Conservation (phyloP, 2,113 vertebrate species). For the Strix uralensis region DNA sequence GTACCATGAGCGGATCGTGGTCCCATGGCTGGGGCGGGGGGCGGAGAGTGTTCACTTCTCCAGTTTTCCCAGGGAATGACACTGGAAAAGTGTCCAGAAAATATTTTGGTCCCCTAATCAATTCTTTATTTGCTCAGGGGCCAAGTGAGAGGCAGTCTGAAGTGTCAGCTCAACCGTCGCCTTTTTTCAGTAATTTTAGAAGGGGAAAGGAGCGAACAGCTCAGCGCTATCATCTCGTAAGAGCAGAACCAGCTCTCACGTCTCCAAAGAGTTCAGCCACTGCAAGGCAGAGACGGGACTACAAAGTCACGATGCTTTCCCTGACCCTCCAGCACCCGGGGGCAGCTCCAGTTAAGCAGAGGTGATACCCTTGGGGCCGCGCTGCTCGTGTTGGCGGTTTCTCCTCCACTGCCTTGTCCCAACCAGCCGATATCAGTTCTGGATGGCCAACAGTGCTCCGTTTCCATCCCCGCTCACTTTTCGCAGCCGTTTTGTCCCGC, state of each 20-base stretch:
- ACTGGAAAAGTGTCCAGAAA: neutral
- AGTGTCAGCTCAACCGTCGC: neutral
- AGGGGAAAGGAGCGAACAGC: neutral
- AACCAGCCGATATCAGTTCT: neutral
- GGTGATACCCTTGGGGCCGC: too few relatives aligned
- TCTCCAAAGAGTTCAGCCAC: neutral
- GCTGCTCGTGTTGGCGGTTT: rapidly evolving
- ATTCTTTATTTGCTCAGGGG: neutral
- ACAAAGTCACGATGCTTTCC: rapidly evolving
- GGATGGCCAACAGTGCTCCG: rapidly evolving
- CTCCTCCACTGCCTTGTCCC: neutral
- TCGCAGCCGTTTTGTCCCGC: neutral
- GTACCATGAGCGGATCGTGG: rapidly evolving
- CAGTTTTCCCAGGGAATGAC: neutral
- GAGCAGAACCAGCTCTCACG: neutral
- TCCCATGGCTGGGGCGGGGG: rapidly evolving
- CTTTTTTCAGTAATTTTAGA: neutral
- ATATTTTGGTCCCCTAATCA: neutral
- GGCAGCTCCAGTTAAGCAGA: rapidly evolving
- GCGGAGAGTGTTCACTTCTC: too few relatives aligned
- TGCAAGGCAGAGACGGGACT: neutral
- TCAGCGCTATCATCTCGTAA: neutral
- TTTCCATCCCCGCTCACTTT: neutral
- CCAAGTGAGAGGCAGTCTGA: neutral
- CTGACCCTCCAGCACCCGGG: neutral